These are phyloP conservation scores for Parambassis ranga DNA, from an alignment of 2,797 vertebrate genomes.

Conservation along the genomic window DNA sequence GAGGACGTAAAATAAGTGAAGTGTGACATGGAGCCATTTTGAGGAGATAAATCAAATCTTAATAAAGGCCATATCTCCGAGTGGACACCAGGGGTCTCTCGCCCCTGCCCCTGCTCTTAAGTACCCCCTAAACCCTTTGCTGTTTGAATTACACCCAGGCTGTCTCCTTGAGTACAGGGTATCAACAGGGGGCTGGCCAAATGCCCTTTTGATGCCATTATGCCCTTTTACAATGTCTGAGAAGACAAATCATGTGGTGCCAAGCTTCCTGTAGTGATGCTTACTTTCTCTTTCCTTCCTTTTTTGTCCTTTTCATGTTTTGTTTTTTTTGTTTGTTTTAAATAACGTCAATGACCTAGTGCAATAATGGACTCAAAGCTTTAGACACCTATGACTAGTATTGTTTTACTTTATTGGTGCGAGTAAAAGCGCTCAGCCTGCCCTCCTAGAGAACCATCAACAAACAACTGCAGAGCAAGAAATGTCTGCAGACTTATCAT, in stretches of 20 bases:
- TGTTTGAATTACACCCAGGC: constrained; percentile 54
- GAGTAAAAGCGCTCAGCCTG: constrained; percentile 34
- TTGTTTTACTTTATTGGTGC: constrained; percentile 43
- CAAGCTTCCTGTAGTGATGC: constrained; percentile 6
- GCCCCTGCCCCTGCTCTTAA: constrained; percentile 31
- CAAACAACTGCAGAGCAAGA: constrained; percentile 40
- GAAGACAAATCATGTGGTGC: constrained; percentile 36
- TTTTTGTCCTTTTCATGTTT: neutral
- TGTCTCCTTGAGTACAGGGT: constrained; percentile 41
- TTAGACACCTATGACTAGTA: constrained; percentile 39
- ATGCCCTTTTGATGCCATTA: constrained; percentile 36
- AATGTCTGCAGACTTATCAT: constrained; percentile 52
- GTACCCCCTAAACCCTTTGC: constrained; percentile 32
- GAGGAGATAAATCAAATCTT: constrained; percentile 70
- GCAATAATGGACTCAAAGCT: constrained; percentile 43
- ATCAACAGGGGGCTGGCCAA: constrained; percentile 48
- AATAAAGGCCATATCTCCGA: constrained; percentile 48
- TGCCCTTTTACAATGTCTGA: constrained; percentile 38
- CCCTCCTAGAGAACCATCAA: constrained; percentile 39
- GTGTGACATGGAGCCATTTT: constrained; percentile 68
- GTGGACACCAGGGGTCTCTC: constrained; percentile 49
- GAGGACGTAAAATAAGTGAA: constrained; percentile 68
- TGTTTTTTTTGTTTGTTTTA: neutral
- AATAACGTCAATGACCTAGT: constrained; percentile 46
- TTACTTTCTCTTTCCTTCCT: neutral